phyloP scores from a whole-genome alignment of 2,797 vertebrate species.

The Hoplostethus mediterraneus region DNA sequence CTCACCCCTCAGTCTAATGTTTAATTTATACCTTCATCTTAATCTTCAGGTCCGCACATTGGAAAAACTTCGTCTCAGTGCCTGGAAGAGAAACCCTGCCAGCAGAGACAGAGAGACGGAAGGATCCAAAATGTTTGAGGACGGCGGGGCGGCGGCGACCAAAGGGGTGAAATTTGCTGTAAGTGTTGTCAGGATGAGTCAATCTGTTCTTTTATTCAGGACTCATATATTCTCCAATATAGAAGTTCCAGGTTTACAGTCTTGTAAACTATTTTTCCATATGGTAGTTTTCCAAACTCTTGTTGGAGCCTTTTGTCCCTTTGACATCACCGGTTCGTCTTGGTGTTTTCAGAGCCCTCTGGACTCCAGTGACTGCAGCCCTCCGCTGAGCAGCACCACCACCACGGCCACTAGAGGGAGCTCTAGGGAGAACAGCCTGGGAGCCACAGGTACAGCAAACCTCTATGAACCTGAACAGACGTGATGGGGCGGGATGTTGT shows the following conservation, averaged over 20 bases:
- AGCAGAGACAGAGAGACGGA: constrained; percentile 67
- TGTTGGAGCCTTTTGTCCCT: neutral
- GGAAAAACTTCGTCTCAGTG: constrained; percentile 90
- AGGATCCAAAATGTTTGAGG: constrained; percentile 48
- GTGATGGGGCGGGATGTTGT: no score
- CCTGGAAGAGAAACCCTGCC: constrained; percentile 84
- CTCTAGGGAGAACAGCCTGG: constrained; percentile 64
- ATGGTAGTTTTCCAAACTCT: neutral
- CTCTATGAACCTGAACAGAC: no score
- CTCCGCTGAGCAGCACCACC: constrained; percentile 54
- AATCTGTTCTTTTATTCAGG: no score
- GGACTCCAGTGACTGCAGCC: constrained; percentile 68
- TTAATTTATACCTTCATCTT: neutral
- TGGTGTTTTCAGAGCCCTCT: constrained; percentile 81
- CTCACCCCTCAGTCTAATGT: neutral
- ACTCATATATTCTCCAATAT: no score
- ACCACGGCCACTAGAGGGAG: constrained; percentile 66
- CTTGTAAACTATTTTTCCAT: no score
- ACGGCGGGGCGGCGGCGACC: constrained; percentile 19
- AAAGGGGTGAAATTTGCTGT: constrained; percentile 83
- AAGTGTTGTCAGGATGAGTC: constrained; percentile 52
- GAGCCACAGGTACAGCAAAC: constrained; percentile 75
- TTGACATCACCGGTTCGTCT: neutral
- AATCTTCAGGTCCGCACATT: constrained; percentile 81
- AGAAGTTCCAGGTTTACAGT: no score